Evolutionary conservation across 2,888 invertebrate genomes (phyloP), one percentile per base, ranked within the genome.

Genomic region (Standfussiana lucernea): DNA sequence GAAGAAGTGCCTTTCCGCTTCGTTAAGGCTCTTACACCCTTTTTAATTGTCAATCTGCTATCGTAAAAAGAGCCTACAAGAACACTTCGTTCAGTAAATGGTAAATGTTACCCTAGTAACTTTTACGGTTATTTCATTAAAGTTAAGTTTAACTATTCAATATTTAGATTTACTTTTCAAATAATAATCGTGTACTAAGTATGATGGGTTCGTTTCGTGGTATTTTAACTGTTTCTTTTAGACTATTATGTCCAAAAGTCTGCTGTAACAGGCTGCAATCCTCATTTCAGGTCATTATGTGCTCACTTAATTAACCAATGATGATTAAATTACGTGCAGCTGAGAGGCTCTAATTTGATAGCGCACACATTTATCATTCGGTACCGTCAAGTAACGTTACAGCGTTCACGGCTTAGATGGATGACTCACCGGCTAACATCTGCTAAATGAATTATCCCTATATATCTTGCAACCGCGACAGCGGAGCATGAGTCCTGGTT

Each of bases 331-430:
- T 32, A 45, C 13, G 32, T 37, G n/a, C 75, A 24, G 53, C 62
- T 40, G 37, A 40, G 32, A 15, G 28, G 7, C 13, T 64, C 61
- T 80, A 40, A 81, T 62, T 77, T 28, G 21, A 45, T 32, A 53
- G 45, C 28, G 32, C 18, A 24, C 37, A 24, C 64, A 82, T 82
- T 64, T 40, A 64, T 78, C 76, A 82, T 64, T 47, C 45, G 28
- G 45, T 64, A n/a, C 32, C n/a, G n/a, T n/a, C 53, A 28, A 47
- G 53, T 32, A 74, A 64, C 50, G 13, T 75, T n/a, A 15, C 53
- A 28, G 37, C 18, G 21, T 50, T 24, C 53, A 45, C 11, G 21
- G 75, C 21, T 75, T 74, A 47, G 75, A 78, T 74, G 45, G 82
- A 75, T 75, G 62, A 40, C 32, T 21, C 62, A n/a, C 28, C 50